A percentile compares a stretch with the other conserved stretches of the same genome.
Evolutionary conservation across 2,797 vertebrate genomes (phyloP).

Genomic region (Molossus molossus): DNA sequence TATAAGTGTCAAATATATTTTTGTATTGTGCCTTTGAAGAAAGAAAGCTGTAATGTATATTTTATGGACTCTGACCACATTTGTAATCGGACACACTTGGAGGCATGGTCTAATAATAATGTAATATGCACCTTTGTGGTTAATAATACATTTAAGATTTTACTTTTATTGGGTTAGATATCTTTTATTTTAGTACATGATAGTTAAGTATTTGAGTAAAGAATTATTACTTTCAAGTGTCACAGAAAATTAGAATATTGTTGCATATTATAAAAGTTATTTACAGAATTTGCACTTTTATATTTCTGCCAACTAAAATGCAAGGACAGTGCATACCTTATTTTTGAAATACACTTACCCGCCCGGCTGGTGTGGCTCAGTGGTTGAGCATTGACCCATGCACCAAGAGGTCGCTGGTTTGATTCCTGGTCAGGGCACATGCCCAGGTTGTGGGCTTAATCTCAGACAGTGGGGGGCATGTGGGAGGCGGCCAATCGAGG

Average conservation of each 20-base stretch:
- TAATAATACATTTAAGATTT: slow-evolving; percentile 82
- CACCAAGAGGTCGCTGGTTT: no score
- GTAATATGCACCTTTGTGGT: slow-evolving; percentile 85
- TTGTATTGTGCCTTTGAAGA: slow-evolving; percentile 90
- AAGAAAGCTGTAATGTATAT: slow-evolving; percentile 81
- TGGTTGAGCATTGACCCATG: no score
- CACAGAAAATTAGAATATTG: slow-evolving; percentile 86
- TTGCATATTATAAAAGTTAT: slow-evolving; percentile 87
- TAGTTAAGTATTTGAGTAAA: slow-evolving; percentile 73
- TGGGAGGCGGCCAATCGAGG: no score
- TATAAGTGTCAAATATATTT: slow-evolving; percentile 83
- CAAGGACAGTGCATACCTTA: slow-evolving; percentile 72
- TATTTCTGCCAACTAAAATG: slow-evolving; percentile 87
- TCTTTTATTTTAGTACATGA: slow-evolving; percentile 86
- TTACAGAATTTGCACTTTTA: slow-evolving; percentile 89
- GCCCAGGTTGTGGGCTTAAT: no score
- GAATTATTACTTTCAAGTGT: slow-evolving; percentile 86
- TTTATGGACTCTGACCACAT: slow-evolving; percentile 85
- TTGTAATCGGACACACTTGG: slow-evolving; percentile 87
- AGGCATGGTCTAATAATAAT: slow-evolving; percentile 89
- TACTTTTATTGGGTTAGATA: slow-evolving; percentile 85
- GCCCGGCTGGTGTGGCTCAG: no score
- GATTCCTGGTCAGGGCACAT: no score
- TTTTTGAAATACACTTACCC: slow-evolving; percentile 57
- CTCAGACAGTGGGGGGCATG: no score